Evolutionary conservation across 1,140 invertebrate species (phyloP), one percentile per base, ranked within the genome.

Genomic region (Calliphora vicina): DNA sequence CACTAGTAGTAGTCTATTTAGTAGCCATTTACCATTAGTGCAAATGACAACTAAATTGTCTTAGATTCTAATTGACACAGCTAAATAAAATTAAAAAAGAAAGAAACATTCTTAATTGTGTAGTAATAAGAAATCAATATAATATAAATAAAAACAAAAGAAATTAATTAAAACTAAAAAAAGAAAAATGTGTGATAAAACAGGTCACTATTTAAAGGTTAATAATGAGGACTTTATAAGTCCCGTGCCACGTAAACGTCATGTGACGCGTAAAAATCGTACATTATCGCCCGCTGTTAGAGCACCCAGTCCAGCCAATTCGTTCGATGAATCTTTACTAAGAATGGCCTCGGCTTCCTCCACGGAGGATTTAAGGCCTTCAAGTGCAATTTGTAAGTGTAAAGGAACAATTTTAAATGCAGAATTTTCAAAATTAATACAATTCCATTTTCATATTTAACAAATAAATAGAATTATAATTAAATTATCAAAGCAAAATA

Each of bases 221-320:
- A 84, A 84, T 71, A 35, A 76, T 23, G 82, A 83, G 23, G 84
- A 84, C 26, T 84, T 81, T 43, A 80, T 80, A 17, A 84, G 25
- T 81, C 84, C 71, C 15, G 45, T 43, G 76, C 50, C 23, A 45
- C 74, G 20, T 26, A 80, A 20, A 67, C 43, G 73, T 26, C 83
- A 76, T 74, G 72, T 67, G 57, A 27, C 17, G 84, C 82, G 61
- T 67, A 84, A 74, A 45, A 85, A 83, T 74, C 86, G 85, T n/a
- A 86, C 85, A 0, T 82, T 83, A 45, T 86, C 86, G 61, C 86
- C 86, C 9, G n/a, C 23, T 50, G 15, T 25, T 8, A 81, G 80
- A 13, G 2, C 20, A 10, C 2, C 20, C 1, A 67, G 72, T 74
- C 26, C 72, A 0, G 13, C 78, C 4, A 10, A 29, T 13, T 81